phyloP scores from a whole-genome alignment of 2,888 invertebrate species.

The Acrobasis consociella region DNA sequence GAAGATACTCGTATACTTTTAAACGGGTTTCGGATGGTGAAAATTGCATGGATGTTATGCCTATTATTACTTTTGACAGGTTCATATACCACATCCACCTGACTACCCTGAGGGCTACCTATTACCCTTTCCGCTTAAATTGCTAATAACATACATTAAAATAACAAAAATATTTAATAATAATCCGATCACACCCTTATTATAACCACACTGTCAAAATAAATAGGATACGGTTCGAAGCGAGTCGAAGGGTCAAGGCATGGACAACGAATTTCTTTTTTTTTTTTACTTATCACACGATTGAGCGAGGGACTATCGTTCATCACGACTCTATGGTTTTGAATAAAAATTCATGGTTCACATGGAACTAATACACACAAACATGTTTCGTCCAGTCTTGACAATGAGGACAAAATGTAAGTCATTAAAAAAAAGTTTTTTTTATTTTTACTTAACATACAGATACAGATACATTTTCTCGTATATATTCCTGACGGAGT shows the following conservation, averaged over 20 bases:
- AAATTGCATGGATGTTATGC: too few relatives aligned
- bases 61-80: neutral
- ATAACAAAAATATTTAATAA: slow-evolving; percentile 23
- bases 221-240: slow-evolving; percentile 46
- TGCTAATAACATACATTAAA: slow-evolving; percentile 2
- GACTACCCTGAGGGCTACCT: neutral
- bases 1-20: too few relatives aligned
- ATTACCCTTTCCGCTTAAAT: slow-evolving; percentile 3
- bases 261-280: slow-evolving; percentile 38
- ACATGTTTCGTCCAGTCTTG: too few relatives aligned
- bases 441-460: neutral
- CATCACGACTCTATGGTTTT: slow-evolving; percentile 29
- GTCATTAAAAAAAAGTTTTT: too few relatives aligned
- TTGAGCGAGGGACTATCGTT: slow-evolving; percentile 29
- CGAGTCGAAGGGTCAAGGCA: slow-evolving; percentile 47
- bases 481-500: too few relatives aligned
- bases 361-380: too few relatives aligned
- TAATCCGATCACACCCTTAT: slow-evolving; percentile 21
- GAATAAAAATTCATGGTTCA: slow-evolving; percentile 23
- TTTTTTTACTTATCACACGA: slow-evolving; percentile 40
- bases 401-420: too few relatives aligned
- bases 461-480: too few relatives aligned
- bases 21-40: too few relatives aligned
- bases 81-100: neutral
- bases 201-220: slow-evolving; percentile 45